These are phyloP conservation scores for Calyptomena viridis DNA, from an alignment of 2,113 vertebrate species.

Conservation along the genomic window DNA sequence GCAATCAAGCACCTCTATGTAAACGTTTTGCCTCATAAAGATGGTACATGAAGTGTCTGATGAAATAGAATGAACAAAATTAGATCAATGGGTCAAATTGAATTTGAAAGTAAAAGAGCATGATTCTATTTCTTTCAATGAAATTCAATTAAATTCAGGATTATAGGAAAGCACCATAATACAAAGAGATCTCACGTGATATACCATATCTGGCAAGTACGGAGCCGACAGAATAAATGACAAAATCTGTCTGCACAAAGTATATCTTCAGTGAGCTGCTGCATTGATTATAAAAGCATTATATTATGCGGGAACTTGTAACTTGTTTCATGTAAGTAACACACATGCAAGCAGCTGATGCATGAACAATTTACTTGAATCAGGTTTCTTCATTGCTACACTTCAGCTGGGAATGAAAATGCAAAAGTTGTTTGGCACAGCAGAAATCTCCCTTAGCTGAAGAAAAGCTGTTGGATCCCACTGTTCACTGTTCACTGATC, in stretches of 20 bases:
- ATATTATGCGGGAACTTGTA: background rate
- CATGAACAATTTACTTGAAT: conserved; percentile 27
- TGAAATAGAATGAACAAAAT: background rate
- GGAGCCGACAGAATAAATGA: background rate
- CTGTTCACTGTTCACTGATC: conserved; percentile 53
- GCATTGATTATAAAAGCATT: conserved; percentile 1
- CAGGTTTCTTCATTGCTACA: background rate
- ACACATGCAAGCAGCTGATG: background rate
- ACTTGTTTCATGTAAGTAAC: background rate
- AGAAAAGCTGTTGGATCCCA: conserved; percentile 43
- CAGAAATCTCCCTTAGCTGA: background rate
- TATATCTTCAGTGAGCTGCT: background rate
- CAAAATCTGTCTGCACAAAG: background rate
- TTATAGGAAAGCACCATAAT: background rate
- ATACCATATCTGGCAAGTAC: background rate
- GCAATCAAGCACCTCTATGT: background rate
- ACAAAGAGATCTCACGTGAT: background rate
- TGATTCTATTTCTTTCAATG: background rate
- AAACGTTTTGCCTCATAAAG: background rate
- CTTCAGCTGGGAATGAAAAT: conserved; percentile 27
- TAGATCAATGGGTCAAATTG: background rate
- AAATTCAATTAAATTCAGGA: background rate
- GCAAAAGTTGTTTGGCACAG: conserved; percentile 3
- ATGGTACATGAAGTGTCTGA: background rate
- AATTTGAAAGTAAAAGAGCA: background rate